Evolutionary conservation across 2,888 invertebrate species (phyloP), one percentile per base, ranked within the genome.

Genomic region (Timandra comae): DNA sequence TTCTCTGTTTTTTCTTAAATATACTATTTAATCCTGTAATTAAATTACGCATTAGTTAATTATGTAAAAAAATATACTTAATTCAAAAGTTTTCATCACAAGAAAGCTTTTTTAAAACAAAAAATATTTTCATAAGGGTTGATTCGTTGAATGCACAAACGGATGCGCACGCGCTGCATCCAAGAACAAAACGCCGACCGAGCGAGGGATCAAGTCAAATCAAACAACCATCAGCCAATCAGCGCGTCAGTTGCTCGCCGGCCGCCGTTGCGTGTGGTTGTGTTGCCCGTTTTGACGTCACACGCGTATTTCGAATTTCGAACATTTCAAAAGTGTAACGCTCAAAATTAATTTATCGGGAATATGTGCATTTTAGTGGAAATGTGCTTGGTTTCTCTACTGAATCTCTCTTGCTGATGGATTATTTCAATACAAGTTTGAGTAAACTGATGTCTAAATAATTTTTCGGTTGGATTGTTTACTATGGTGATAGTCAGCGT

Each of bases 401-500:
- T 52, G 53, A 63, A 53, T 59, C 45, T 63, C 31, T 38, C 45
- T 57, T 64, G 61, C 60, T 71, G 42, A 74, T 64, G 60, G 65
- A 75, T 73, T 65, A n/a, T n/a, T n/a, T n/a, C n/a, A n/a, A n/a
- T 16, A 1, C 3, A 16, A 50, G 49, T 53, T 51, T 46, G 41
- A 33, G 52, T 33, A 12, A 48, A 52, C 49, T 49, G 53, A 55
- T 54, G 48, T 48, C 44, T 58, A 44, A 54, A 50, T 54, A 47
- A 55, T 54, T 56, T 54, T 56, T 50, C 47, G 49, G 46, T 61
- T 69, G 81, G 82, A 80, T 81, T 76, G 65, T 77, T 76, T 72
- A 82, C 64, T 73, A 85, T 85, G 84, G 84, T 85, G 67, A 84
- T 85, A 63, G 82, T 85, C 67, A 75, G 84, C 67, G 84, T 85